phyloP scores from a whole-genome alignment of 2,113 vertebrate genomes.

The Gobio gobio region DNA sequence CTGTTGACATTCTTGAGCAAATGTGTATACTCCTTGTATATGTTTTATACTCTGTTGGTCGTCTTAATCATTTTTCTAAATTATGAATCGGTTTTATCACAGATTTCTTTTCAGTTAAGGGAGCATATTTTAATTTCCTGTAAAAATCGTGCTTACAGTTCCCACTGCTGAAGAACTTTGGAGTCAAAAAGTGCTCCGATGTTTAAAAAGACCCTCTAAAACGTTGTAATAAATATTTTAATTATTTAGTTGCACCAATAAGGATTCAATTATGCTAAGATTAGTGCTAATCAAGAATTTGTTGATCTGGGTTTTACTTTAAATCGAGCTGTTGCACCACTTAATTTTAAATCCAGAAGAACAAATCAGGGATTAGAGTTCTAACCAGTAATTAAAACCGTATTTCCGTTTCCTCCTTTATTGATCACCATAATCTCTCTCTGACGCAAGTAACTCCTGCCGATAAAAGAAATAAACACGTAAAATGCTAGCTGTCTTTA shows the following conservation, averaged over 20 bases:
- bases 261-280: background rate
- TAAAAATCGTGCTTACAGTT: background rate
- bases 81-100: too few relatives aligned
- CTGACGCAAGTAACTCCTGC: background rate
- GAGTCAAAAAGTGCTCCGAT: background rate
- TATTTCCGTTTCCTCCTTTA: background rate
- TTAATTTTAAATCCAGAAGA: too few relatives aligned
- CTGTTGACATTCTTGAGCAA: background rate
- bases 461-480: background rate
- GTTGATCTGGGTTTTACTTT: background rate
- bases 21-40: too few relatives aligned
- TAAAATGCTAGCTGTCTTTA: background rate
- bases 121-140: background rate
- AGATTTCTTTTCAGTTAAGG: background rate
- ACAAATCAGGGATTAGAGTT: too few relatives aligned
- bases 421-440: background rate
- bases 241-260: background rate
- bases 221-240: background rate
- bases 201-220: background rate
- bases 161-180: background rate
- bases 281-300: background rate
- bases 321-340: background rate
- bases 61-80: background rate
- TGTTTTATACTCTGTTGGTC: too few relatives aligned
- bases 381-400: too few relatives aligned